These are phyloP conservation scores for Cataglyphis livida DNA, from an alignment of 2,888 invertebrate species.

Conservation along the genomic window DNA sequence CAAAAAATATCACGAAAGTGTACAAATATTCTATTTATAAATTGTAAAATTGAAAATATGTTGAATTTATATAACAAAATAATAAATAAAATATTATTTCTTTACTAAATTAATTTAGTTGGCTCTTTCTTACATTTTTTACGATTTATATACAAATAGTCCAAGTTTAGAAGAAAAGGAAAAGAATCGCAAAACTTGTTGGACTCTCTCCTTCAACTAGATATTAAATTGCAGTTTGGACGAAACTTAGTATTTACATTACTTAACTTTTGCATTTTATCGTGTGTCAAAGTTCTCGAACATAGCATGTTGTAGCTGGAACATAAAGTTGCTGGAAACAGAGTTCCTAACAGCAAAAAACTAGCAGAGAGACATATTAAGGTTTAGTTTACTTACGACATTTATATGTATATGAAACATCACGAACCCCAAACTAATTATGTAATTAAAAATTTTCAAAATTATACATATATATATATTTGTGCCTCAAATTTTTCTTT, in stretches of 20 bases:
- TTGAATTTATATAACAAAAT: not conserved
- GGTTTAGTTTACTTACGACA: not conserved
- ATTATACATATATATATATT: not conserved
- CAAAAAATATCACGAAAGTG: not conserved
- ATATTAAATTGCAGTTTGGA: constrained; percentile 35
- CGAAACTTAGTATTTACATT: constrained; percentile 38
- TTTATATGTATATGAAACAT: not conserved
- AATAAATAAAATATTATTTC: not conserved
- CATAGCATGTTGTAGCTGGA: not conserved
- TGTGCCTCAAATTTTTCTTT: not conserved
- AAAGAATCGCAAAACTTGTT: constrained; percentile 20
- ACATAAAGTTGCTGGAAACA: constrained; percentile 7
- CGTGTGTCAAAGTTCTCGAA: constrained; percentile 25
- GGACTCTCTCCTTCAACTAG: not conserved
- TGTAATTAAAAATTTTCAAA: not conserved
- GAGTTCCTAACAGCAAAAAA: constrained; percentile 17
- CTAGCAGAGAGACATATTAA: not conserved
- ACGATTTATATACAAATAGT: not conserved
- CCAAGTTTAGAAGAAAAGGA: not conserved
- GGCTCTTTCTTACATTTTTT: not conserved
- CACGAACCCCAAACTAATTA: not conserved
- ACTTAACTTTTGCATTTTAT: constrained; percentile 34
- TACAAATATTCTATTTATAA: not conserved
- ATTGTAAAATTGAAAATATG: not conserved
- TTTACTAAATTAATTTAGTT: constrained; percentile 1